Conservation (phyloP, 2,888 invertebrate species). For the Tetanocera ferruginea region DNA sequence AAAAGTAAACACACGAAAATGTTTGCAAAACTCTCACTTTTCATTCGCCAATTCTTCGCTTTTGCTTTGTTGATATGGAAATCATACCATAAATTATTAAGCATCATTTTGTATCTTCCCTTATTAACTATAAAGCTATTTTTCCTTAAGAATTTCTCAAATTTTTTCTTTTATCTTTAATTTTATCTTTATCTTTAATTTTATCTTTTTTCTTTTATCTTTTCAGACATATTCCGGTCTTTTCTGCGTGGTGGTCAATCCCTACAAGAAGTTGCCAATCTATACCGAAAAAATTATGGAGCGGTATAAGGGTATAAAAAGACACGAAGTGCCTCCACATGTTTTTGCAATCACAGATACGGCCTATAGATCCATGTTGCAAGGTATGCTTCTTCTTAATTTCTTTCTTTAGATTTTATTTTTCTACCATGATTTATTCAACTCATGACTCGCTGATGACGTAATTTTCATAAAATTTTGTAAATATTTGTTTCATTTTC, state of each 20-base stretch:
- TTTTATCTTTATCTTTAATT: neutral
- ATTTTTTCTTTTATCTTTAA: neutral
- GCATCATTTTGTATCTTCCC: too few species aligned
- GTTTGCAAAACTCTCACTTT: too few species aligned
- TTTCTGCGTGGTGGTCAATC: constrained; percentile 99
- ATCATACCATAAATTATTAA: too few species aligned
- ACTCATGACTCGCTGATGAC: neutral
- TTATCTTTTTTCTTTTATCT: constrained; percentile 42
- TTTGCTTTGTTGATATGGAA: too few species aligned
- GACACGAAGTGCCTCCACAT: constrained; percentile 99
- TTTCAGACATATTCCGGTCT: constrained; percentile 99
- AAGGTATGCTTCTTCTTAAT: constrained; percentile 77
- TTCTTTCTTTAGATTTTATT: constrained; percentile 13
- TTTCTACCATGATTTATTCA: neutral
- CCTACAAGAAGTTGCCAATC: constrained; percentile 98
- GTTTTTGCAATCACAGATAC: constrained; percentile 99
- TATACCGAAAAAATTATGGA: constrained; percentile 99
- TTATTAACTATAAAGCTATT: too few species aligned
- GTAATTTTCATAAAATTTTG: constrained; percentile 24
- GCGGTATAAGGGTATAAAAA: constrained; percentile 98
- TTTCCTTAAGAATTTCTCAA: too few species aligned
- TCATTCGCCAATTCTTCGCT: too few species aligned
- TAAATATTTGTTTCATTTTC: neutral
- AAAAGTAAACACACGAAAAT: too few species aligned
- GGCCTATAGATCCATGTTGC: constrained; percentile 99